Conservation (phyloP, 1,140 invertebrate genomes). For the Plectrocnemia conspersa region DNA sequence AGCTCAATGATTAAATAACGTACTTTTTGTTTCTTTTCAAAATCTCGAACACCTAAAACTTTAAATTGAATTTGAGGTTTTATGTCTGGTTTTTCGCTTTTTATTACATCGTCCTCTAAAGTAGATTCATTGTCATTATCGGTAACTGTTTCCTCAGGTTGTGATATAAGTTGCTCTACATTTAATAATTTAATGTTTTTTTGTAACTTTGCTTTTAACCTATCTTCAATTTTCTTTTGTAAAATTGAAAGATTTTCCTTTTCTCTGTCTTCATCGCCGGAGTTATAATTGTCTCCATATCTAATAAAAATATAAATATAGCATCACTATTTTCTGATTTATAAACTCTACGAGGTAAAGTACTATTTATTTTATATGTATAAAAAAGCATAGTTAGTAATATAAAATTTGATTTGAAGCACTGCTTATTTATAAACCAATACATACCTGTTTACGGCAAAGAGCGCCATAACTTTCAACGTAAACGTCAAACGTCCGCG, state of each 20-base stretch:
- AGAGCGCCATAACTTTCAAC: no score
- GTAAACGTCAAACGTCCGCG: no score
- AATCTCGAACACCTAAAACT: constrained; percentile 50
- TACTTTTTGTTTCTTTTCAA: constrained; percentile 49
- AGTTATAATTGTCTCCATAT: constrained; percentile 46
- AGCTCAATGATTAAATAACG: constrained; percentile 10
- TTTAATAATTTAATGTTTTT: neutral
- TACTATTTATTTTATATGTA: no score
- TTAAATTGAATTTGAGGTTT: constrained; percentile 42
- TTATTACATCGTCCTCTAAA: constrained; percentile 9
- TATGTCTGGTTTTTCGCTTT: neutral
- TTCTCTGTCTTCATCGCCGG: constrained; percentile 45
- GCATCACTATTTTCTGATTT: neutral
- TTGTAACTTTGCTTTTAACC: constrained; percentile 42
- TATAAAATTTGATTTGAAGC: no score
- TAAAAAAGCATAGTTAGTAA: no score
- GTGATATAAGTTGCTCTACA: neutral
- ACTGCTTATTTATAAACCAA: no score
- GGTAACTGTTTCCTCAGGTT: constrained; percentile 7
- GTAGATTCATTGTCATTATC: constrained; percentile 18
- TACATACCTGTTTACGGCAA: constrained; percentile 25
- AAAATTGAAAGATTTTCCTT: constrained; percentile 54
- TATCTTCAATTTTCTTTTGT: constrained; percentile 55
- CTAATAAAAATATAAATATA: constrained; percentile 33
- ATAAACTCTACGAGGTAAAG: no score